phyloP scores from a whole-genome alignment of 37 sponge, comb jelly and placozoan genomes.

The Bolinopsis microptera region DNA sequence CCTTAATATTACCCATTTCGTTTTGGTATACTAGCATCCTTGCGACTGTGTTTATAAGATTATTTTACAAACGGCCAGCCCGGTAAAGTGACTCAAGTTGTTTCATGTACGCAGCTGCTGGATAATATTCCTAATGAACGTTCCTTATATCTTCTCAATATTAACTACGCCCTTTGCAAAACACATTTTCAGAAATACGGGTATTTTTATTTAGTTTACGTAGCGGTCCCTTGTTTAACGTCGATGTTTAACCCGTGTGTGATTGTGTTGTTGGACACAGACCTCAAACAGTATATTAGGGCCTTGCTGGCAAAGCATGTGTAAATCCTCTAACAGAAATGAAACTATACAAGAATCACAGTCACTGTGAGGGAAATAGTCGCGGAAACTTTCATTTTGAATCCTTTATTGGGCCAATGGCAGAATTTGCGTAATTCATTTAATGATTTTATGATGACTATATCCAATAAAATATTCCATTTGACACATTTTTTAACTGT shows the following conservation, averaged over 20 bases:
- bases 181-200: neutral
- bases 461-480: no score
- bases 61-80: neutral
- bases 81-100: neutral
- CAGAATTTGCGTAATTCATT: no score
- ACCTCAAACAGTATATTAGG: neutral
- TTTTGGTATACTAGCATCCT: conserved; percentile 8
- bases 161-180: neutral
- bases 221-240: conserved; percentile 14
- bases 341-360: no score
- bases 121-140: conserved; percentile 14
- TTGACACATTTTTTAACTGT: no score
- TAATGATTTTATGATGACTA: no score
- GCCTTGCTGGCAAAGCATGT: no score
- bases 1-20: neutral
- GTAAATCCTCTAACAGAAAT: no score
- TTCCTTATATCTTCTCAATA: conserved; percentile 10
- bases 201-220: conserved; percentile 9
- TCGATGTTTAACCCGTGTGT: neutral
- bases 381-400: no score
- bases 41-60: neutral
- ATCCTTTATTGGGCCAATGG: no score
- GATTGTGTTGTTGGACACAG: neutral
- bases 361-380: no score
- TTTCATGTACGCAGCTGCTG: neutral